Evolutionary conservation across 2,113 vertebrate genomes (phyloP), one percentile per base, ranked within the genome.

Genomic region (Mystacornis crossleyi): DNA sequence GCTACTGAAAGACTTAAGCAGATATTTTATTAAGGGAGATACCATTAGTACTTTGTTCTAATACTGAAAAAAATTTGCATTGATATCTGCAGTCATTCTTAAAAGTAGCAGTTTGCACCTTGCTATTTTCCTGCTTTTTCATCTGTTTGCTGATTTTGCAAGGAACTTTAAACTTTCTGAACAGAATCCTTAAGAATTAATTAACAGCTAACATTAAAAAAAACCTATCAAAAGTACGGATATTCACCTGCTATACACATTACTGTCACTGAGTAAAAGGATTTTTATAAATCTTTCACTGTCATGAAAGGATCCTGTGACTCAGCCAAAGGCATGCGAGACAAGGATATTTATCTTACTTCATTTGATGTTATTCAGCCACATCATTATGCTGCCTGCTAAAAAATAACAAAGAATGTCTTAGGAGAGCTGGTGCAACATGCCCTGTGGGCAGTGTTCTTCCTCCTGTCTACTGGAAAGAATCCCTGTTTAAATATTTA

Each of bases 341-440:
- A 67, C 53, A 78, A 34, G 58, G 86, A 80, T 89, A 92, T 96
- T 94, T 83, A 74, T 78, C 89, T 83, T 74, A 67, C 89, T 98
- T 95, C 83, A 94, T 95, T 92, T 97, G 96, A 85, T 94, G 85
- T 93, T 96, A 80, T 96, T 97, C 93, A 95, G 95, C 73, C 77
- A 93, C 83, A 94, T 72, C 67, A 93, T 95, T 88, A 89, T 97
- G 85, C 86, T 95, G 93, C 92, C 95, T 95, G 80, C 72, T 51
- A 84, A 64, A 80, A 87, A 95, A 91, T 96, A 80, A 75, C 74
- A 62, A 87, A 85, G 67, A 97, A 97, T 29, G 29, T 66, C 95
- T 95, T 96, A 89, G 81, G 80, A 91, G 82, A 89, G 53, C 71
- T 96, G 96, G 90, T 81, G 96, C 78, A 90, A 73, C n/a, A 38